Percentiles rank a stretch among this genome's conserved stretches.
Evolutionary conservation across 1,140 invertebrate species (phyloP).

Genomic region (Penaeus vannamei): DNA sequence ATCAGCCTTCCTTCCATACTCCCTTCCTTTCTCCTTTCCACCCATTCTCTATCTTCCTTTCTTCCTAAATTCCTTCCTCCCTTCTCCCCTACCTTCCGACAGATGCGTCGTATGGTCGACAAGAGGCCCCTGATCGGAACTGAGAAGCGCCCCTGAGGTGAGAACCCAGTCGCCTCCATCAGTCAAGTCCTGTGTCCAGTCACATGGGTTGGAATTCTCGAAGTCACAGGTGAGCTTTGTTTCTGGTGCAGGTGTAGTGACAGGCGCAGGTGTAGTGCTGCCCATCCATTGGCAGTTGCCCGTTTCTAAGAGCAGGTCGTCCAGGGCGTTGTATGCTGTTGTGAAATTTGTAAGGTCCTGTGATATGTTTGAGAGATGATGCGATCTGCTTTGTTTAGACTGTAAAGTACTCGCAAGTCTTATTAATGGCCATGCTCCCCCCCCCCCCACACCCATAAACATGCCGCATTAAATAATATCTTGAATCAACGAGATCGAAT

Average conservation of each 20-base stretch:
- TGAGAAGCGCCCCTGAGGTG: background rate
- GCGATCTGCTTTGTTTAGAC: too few species aligned
- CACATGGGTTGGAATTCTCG: constrained; percentile 38
- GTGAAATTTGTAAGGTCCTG: background rate
- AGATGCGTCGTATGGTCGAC: constrained; percentile 54
- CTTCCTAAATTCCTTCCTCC: background rate
- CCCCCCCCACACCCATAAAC: too few species aligned
- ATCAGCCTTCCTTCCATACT: too few species aligned
- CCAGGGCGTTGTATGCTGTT: constrained; percentile 49
- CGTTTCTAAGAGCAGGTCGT: constrained; percentile 30
- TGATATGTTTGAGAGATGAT: too few species aligned
- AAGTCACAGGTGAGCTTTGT: constrained; percentile 49
- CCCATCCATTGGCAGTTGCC: background rate
- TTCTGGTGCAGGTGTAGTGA: constrained; percentile 39
- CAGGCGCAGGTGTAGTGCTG: background rate
- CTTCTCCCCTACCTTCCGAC: constrained; percentile 7
- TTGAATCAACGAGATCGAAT: too few species aligned
- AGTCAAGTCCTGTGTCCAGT: constrained; percentile 19
- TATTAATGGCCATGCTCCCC: too few species aligned
- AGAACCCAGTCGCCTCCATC: constrained; percentile 28
- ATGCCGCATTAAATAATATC: too few species aligned
- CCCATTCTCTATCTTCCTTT: too few species aligned
- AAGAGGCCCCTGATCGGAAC: constrained; percentile 19
- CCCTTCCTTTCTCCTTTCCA: too few species aligned
- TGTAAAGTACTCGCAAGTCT: too few species aligned